Base-by-base conservation (phyloP, 2,888 invertebrate genomes). In the Polietes domitor region DNA sequence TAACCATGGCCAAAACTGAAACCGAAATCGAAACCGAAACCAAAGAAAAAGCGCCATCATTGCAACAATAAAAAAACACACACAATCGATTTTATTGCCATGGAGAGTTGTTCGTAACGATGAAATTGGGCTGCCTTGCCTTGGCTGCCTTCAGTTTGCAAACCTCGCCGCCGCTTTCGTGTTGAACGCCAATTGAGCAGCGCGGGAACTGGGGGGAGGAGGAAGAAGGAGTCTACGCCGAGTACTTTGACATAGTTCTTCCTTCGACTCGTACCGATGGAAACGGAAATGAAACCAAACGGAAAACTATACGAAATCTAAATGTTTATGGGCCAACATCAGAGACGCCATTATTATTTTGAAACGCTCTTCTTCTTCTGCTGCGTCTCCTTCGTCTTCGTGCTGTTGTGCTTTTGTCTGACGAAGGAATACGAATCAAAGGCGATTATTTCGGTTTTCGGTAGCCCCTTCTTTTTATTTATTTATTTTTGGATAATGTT, bases 1-100 rank as follows among this genome's bases (percentile, higher is more conserved):
- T n/a, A n/a, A n/a, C n/a, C n/a, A n/a, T n/a, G n/a, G n/a, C n/a
- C n/a, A n/a, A n/a, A n/a, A n/a, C n/a, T n/a, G n/a, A n/a, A n/a
- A n/a, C n/a, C 17, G 26, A 26, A 15, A 0, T 24, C 19, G 19
- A 26, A 47, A 1, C 15, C 26, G 9, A 17, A 28, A 41, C 50
- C 7, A 37, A 37, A 37, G 37, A 55, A 43, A 65, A 76, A 77
- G 77, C 61, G 73, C 70, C 73, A 78, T 12, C 58, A 17, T 58
- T 77, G 5, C 4, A n/a, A n/a, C 37, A 37, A n/a, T 9, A 37
- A 1, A 37, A 1, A 9, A 24, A 19, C 7, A 37, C 15, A 47
- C 68, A 61, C 37, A 70, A 77, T 77, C 74, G 58, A 50, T 74
- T n/a, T 65, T 47, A 58, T 37, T 43, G 76, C 24, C 19, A 21